phyloP scores from a whole-genome alignment of 1,140 invertebrate species.

The Cotesia chilonis region DNA sequence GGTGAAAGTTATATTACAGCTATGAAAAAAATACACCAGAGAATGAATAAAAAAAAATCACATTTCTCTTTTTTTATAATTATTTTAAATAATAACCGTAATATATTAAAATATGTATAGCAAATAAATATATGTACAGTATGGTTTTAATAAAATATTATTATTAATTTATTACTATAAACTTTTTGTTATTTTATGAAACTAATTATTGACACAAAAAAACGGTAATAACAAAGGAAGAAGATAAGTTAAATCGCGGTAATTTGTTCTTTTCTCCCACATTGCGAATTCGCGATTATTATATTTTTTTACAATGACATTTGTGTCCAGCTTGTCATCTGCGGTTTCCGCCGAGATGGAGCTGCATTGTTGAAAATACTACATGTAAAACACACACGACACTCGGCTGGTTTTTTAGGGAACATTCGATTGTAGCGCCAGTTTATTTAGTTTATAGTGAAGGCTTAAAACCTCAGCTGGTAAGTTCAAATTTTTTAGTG shows the following conservation, averaged over 20 bases:
- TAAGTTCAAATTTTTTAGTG: neutral
- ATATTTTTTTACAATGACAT: conserved; percentile 17
- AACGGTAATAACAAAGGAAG: neutral
- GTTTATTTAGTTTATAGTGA: neutral
- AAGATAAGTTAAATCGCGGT: conserved; percentile 10
- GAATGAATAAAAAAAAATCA: neutral
- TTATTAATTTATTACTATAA: no score
- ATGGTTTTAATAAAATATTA: no score
- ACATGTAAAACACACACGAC: neutral
- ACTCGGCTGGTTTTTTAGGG: conserved; percentile 16
- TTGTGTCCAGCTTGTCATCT: conserved; percentile 17
- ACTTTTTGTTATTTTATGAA: no score
- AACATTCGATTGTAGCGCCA: neutral
- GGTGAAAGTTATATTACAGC: conserved; percentile 19
- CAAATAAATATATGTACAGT: no score
- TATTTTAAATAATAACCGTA: no score
- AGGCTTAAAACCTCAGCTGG: neutral
- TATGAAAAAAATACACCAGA: neutral
- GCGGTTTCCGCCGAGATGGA: conserved; percentile 26
- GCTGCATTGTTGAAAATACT: conserved; percentile 1
- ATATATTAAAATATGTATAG: no score
- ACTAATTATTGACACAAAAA: neutral
- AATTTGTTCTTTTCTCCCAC: conserved; percentile 4
- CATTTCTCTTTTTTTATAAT: neutral
- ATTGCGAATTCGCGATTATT: conserved; percentile 18